Percentiles rank a stretch among this genome's conserved stretches.
phyloP scores from a whole-genome alignment of 2,888 invertebrate genomes.

The Antitype chi region DNA sequence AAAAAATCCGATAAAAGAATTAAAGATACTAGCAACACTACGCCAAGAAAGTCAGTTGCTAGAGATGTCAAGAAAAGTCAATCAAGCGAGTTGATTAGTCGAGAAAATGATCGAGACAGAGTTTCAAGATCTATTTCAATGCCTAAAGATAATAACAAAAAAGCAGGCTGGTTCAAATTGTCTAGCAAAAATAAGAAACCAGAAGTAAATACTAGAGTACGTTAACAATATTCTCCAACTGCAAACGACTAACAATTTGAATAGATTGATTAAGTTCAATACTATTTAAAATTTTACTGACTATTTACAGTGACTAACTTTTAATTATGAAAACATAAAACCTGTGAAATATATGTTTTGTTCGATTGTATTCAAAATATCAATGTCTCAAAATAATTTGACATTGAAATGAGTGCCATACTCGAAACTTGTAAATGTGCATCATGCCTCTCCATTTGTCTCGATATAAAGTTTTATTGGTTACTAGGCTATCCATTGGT shows the following conservation, averaged over 20 bases:
- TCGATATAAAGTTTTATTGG: neutral
- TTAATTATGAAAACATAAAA: constrained; percentile 14
- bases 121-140: constrained; percentile 93
- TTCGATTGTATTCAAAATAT: neutral
- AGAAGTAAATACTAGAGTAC: constrained; percentile 85
- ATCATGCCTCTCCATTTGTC: neutral
- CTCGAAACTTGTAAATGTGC: constrained; percentile 4
- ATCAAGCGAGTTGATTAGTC: constrained; percentile 92
- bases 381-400: neutral
- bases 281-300: neutral
- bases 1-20: constrained; percentile 86
- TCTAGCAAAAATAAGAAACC: constrained; percentile 88
- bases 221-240: constrained; percentile 67
- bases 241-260: constrained; percentile 29
- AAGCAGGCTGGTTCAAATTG: constrained; percentile 94
- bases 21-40: constrained; percentile 73
- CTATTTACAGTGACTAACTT: constrained; percentile 13
- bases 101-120: constrained; percentile 87
- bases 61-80: constrained; percentile 89
- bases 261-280: constrained; percentile 3
- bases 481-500: neutral
- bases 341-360: neutral
- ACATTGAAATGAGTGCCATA: constrained; percentile 53
- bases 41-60: constrained; percentile 84
- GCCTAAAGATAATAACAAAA: constrained; percentile 93